A percentile compares a stretch with the other conserved stretches of the same genome.
These are phyloP conservation scores for Rhea americana DNA, from an alignment of 2,113 vertebrate species.

Conservation along the genomic window DNA sequence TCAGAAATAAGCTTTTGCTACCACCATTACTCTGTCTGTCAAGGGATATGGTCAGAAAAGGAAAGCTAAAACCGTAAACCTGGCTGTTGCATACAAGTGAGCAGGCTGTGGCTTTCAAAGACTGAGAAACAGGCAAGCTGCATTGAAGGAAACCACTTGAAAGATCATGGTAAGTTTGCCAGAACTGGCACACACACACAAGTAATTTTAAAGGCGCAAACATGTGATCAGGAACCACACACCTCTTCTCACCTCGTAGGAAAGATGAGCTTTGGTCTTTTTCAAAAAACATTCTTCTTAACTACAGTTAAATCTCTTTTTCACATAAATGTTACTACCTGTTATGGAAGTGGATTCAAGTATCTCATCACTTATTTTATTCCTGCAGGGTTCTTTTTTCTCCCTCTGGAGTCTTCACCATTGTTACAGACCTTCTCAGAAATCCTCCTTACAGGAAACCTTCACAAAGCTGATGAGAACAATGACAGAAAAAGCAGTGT, in stretches of 20 bases:
- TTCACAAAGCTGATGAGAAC: neutral
- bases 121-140: neutral
- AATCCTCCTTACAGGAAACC: neutral
- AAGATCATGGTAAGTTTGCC: neutral
- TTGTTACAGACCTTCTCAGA: neutral
- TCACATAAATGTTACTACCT: neutral
- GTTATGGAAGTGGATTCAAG: neutral
- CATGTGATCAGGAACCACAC: neutral
- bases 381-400: neutral
- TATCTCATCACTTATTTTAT: neutral
- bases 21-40: neutral
- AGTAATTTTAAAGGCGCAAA: neutral
- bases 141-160: neutral
- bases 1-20: neutral
- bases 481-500: neutral
- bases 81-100: neutral
- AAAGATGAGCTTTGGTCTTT: neutral
- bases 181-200: neutral
- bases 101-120: neutral
- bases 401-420: neutral
- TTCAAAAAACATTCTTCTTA: neutral
- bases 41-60: neutral
- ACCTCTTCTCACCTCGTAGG: neutral
- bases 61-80: neutral
- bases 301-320: neutral